A percentile compares a stretch with the other conserved stretches of the same genome.
These are phyloP conservation scores for Pluvialis apricaria DNA, from an alignment of 2,113 vertebrate species.

Conservation along the genomic window DNA sequence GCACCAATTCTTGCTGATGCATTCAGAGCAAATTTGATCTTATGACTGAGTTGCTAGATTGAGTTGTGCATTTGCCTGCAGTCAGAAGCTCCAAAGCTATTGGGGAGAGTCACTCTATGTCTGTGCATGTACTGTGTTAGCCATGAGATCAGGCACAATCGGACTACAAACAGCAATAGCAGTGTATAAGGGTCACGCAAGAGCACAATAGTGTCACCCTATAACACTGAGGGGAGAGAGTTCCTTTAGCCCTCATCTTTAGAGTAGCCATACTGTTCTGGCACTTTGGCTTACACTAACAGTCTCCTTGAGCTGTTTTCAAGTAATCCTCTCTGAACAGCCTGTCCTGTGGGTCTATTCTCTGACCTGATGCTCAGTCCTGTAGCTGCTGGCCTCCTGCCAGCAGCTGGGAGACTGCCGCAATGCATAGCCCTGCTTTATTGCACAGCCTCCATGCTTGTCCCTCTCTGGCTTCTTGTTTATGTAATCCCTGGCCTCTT, in stretches of 20 bases:
- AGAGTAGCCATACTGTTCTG: not conserved
- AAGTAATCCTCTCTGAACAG: not conserved
- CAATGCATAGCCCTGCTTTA: not conserved
- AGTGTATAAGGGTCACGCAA: not conserved
- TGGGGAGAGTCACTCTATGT: not conserved
- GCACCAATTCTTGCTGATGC: not conserved
- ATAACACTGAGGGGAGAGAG: not conserved
- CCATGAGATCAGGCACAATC: not conserved
- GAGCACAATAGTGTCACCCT: not conserved
- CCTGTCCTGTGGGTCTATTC: not conserved
- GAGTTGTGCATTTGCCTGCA: not conserved
- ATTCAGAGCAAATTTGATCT: not conserved
- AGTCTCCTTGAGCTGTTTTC: not conserved
- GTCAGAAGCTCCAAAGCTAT: not conserved
- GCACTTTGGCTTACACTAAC: not conserved
- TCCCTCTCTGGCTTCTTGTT: not conserved
- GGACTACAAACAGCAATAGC: not conserved
- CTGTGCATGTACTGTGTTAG: not conserved
- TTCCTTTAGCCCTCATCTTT: not conserved
- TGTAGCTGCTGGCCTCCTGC: not conserved
- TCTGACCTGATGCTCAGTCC: not conserved
- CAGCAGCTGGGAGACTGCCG: not conserved
- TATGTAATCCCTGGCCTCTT: not conserved
- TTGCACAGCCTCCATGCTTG: not conserved
- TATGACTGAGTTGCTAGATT: not conserved